Evolutionary conservation across 1,140 invertebrate genomes (phyloP).

Genomic region (Drosophila repletoides): DNA sequence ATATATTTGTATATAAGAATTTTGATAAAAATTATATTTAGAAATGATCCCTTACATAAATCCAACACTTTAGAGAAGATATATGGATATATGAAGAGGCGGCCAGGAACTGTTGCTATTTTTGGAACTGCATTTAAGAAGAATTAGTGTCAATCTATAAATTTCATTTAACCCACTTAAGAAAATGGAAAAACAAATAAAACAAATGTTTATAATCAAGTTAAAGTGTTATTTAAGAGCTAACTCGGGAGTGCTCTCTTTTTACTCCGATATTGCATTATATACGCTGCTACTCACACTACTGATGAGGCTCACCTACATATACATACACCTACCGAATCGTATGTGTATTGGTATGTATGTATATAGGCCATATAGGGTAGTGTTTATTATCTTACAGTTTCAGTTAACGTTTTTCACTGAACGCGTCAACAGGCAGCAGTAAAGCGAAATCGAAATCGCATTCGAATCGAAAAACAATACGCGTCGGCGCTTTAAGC

Average conservation of each 20-base stretch:
- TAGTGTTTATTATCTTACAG: slow-evolving; percentile 61
- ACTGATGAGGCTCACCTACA: no score
- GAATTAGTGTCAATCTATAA: slow-evolving; percentile 8
- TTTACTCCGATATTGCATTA: slow-evolving; percentile 24
- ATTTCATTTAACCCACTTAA: slow-evolving; percentile 23
- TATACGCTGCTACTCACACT: not conserved
- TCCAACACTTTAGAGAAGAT: slow-evolving; percentile 1
- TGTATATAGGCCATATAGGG: slow-evolving; percentile 52
- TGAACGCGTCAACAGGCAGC: slow-evolving; percentile 49
- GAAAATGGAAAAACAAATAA: slow-evolving; percentile 7
- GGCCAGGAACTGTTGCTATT: slow-evolving; percentile 4
- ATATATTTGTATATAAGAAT: not conserved
- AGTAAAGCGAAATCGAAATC: not conserved
- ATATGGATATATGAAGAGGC: no score
- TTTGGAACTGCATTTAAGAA: slow-evolving; percentile 21
- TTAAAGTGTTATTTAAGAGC: slow-evolving; percentile 17
- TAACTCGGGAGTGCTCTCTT: not conserved
- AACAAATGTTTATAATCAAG: slow-evolving; percentile 24
- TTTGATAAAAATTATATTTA: not conserved
- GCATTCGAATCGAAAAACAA: not conserved
- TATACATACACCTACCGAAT: no score
- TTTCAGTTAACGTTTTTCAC: slow-evolving; percentile 71
- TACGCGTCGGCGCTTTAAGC: slow-evolving; percentile 28
- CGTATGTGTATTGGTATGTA: no score
- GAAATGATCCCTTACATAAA: not conserved